Conservation (phyloP, 2,797 vertebrate genomes). For the Adelosebastes latens region DNA sequence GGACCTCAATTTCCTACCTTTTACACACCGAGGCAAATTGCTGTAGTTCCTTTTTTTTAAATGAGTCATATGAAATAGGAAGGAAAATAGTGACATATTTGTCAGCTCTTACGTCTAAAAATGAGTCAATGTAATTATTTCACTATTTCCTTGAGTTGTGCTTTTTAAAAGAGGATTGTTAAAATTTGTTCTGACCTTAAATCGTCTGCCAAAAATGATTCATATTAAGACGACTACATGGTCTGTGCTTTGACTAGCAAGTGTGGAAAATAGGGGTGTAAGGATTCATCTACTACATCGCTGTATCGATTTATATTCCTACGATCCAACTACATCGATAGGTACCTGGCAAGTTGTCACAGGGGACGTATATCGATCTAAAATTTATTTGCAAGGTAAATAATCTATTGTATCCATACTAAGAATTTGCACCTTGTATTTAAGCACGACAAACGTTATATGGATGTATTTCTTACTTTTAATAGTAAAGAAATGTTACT, state of each 20-base stretch:
- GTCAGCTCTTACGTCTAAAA: not conserved
- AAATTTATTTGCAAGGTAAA: no score
- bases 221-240: not conserved
- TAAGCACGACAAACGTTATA: no score
- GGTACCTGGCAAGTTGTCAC: no score
- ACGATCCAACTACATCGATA: no score
- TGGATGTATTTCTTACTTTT: no score
- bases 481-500: no score
- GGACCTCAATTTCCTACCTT: not conserved
- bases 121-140: not conserved
- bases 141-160: not conserved
- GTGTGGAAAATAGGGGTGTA: no score
- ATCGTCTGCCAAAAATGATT: not conserved
- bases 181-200: not conserved
- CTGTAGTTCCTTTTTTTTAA: not conserved
- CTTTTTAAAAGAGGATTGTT: not conserved
- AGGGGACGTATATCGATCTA: no score
- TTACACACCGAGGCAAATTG: not conserved
- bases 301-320: no score
- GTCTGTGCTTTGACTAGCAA: not conserved
- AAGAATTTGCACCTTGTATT: no score
- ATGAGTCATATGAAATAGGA: not conserved
- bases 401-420: no score
- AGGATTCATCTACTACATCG: no score
- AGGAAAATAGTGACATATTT: not conserved